Base-by-base conservation (phyloP, 1,140 invertebrate species). In the Pseudomyrmex sp. region DNA sequence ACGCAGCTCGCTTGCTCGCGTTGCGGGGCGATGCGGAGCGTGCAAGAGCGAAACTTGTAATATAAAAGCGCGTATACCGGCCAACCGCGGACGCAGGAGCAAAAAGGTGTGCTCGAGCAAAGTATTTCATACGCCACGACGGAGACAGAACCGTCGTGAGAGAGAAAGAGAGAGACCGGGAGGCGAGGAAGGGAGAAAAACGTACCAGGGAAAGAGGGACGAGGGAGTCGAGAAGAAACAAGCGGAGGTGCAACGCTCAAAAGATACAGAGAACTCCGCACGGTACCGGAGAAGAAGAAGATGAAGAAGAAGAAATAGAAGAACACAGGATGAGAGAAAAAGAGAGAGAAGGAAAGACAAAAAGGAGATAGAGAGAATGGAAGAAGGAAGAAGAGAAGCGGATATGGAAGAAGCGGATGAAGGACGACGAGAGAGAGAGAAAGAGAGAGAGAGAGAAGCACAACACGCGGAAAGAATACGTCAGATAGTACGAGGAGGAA, bases 61-160 rank as follows among this genome's bases (percentile, higher is more conserved):
- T 89, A 85, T 85, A 90, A 91, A 89, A 89, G 88, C 86, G 88
- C 86, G 77, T 69, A 65, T 35, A 35, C 35, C 82, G 84, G 89
- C 79, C 85, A 88, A 88, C 66, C 62, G 82, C 76, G 85, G 84
- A 75, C 69, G 83, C 74, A 83, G 79, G 62, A 83, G 80, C 75
- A 90, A 89, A 87, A 86, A 85, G 86, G 56, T 77, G 54, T 58
- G 86, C 61, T 76, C 59, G 74, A 82, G 83, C 85, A 89, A 91
- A 90, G 90, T 91, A 91, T 91, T 91, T 90, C 90, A 91, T 90
- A 86, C 85, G 84, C 75, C 65, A 63, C 66, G 52, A 74, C 54
- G 76, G 63, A 77, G 79, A 61, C 35, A 3, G n/a, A 44, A 12
- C 12, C 58, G n/a, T 15, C 2, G 18, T 35, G 35, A 35, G 35